A percentile compares a stretch with the other conserved stretches of the same genome.
Conservation (phyloP, 2,888 invertebrate genomes). For the Drosophila flavopinicola region DNA sequence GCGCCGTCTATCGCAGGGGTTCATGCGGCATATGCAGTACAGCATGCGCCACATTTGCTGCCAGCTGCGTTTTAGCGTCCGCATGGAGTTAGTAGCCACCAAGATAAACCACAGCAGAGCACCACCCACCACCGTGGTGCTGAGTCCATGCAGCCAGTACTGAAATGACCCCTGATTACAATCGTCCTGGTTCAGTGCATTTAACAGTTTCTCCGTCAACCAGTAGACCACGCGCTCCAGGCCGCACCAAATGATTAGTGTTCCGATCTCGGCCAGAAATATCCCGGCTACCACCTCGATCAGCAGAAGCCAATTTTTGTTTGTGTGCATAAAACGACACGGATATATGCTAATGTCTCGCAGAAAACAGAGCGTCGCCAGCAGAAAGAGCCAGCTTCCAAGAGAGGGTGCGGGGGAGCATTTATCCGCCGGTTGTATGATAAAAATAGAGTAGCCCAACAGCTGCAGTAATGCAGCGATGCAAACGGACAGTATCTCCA, state of each 20-base stretch:
- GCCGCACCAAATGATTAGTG: constrained; percentile 73
- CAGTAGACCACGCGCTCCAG: constrained; percentile 54
- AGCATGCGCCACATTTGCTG: constrained; percentile 3
- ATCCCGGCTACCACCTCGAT: constrained; percentile 61
- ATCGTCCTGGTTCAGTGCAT: background rate
- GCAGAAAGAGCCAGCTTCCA: constrained; percentile 74
- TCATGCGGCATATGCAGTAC: constrained; percentile 26
- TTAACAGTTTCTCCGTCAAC: constrained; percentile 10
- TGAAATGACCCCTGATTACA: constrained; percentile 8
- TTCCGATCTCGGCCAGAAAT: constrained; percentile 64
- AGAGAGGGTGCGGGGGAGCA: constrained; percentile 72
- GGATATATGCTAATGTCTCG: constrained; percentile 70
- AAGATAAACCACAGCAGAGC: constrained; percentile 42
- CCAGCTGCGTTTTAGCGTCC: background rate
- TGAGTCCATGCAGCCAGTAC: constrained; percentile 24
- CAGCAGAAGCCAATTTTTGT: constrained; percentile 51
- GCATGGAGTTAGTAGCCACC: constrained; percentile 25
- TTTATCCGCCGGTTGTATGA: constrained; percentile 63
- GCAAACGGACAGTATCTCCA: constrained; percentile 53
- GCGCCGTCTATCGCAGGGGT: constrained; percentile 16
- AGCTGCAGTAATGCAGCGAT: constrained; percentile 64
- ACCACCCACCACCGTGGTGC: constrained; percentile 10
- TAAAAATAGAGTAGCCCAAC: constrained; percentile 63
- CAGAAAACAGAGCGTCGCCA: constrained; percentile 62
- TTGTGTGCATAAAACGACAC: constrained; percentile 67